These are phyloP conservation scores for Alviniconcha strummeri DNA, from an alignment of 2,888 invertebrate species.

Conservation along the genomic window DNA sequence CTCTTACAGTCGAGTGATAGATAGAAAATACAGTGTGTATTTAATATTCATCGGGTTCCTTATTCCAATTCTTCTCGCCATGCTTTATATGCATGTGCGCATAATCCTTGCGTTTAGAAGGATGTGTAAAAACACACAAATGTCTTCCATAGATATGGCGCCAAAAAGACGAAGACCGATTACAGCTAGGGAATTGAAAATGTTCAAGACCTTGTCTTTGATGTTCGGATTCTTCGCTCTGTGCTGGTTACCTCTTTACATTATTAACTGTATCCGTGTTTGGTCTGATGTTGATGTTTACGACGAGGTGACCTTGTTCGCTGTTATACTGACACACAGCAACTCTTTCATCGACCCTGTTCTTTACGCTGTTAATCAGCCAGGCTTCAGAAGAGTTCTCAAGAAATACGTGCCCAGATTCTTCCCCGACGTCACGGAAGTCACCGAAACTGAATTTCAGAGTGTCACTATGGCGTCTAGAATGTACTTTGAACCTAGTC, in stretches of 20 bases:
- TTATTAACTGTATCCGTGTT: constrained; percentile 61
- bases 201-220: constrained; percentile 65
- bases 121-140: constrained; percentile 48
- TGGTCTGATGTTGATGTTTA: constrained; percentile 37
- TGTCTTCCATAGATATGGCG: too few relatives aligned
- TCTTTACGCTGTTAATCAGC: constrained; percentile 61
- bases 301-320: constrained; percentile 51
- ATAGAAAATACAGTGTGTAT: constrained; percentile 70
- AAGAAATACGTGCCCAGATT: too few relatives aligned
- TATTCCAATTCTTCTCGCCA: constrained; percentile 60
- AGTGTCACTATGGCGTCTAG: too few relatives aligned
- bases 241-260: constrained; percentile 70
- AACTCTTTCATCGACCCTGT: constrained; percentile 70
- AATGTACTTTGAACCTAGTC: too few relatives aligned
- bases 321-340: constrained; percentile 68
- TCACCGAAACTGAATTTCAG: too few relatives aligned
- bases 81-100: constrained; percentile 65
- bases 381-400: too few relatives aligned
- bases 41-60: constrained; percentile 70
- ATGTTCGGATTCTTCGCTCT: constrained; percentile 66
- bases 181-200: constrained; percentile 50
- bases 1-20: constrained; percentile 67
- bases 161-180: too few relatives aligned
- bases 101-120: constrained; percentile 66
- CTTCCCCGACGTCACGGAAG: too few relatives aligned